A percentile compares a stretch with the other conserved stretches of the same genome.
Evolutionary conservation across 1,140 invertebrate species (phyloP).

Genomic region (Cotesia vestalis): DNA sequence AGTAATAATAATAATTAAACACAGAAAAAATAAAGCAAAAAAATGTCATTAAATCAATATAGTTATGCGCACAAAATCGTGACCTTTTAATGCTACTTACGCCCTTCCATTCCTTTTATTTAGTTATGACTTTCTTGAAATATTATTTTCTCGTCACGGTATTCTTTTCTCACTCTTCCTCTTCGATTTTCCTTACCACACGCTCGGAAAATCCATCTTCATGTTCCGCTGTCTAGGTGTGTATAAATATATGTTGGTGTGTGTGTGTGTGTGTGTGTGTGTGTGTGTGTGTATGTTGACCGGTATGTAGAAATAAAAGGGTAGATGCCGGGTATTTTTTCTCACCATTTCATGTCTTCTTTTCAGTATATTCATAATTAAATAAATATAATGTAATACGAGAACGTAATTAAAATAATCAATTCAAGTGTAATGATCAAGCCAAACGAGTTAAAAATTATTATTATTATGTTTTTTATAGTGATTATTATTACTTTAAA

Average conservation of each 20-base stretch:
- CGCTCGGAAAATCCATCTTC: conserved; percentile 33
- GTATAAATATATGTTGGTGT: no score
- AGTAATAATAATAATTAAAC: neutral
- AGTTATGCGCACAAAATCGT: conserved; percentile 32
- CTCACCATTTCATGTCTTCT: conserved; percentile 22
- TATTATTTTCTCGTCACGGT: conserved; percentile 1
- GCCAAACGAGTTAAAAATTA: no score
- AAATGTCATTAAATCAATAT: conserved; percentile 31
- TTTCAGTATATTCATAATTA: neutral
- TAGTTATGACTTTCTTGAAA: neutral
- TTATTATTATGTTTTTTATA: neutral
- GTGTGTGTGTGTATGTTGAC: neutral
- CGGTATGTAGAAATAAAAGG: conserved; percentile 10
- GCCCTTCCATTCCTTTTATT: conserved; percentile 19
- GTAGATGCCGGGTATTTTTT: conserved; percentile 31
- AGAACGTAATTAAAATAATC: no score
- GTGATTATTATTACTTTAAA: conserved; percentile 3
- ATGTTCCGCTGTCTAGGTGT: no score
- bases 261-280: no score
- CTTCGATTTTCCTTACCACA: conserved; percentile 16
- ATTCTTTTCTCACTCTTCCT: conserved; percentile 13
- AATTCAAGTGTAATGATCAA: no score
- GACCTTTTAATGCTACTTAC: conserved; percentile 33
- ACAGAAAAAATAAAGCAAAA: neutral
- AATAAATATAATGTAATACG: neutral